Conservation (phyloP, 1,140 invertebrate genomes). For the Periplaneta americana region DNA sequence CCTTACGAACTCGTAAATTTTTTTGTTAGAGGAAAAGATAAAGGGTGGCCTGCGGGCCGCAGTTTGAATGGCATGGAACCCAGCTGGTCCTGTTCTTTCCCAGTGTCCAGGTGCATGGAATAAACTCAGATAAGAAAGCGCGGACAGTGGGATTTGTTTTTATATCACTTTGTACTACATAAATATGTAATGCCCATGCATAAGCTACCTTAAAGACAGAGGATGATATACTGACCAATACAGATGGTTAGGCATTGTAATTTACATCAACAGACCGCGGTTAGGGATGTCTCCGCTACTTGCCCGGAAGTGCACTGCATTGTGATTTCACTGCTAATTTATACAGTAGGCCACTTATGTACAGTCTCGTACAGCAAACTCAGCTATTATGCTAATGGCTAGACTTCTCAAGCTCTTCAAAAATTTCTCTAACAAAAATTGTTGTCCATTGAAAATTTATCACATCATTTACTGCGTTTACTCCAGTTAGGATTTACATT, state of each 20-base stretch:
- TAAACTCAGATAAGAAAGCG: not conserved
- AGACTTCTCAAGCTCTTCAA: no score
- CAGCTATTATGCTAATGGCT: no score
- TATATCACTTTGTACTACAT: not conserved
- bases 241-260: not conserved
- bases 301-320: not conserved
- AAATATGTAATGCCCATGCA: not conserved
- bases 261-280: not conserved
- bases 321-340: not conserved
- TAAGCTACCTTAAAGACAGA: not conserved
- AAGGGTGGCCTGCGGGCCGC: not conserved
- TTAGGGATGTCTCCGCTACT: not conserved
- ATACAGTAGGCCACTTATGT: not conserved
- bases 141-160: not conserved
- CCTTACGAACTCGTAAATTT: no score
- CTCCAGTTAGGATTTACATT: no score
- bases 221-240: not conserved
- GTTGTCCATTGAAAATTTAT: no score
- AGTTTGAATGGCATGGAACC: not conserved
- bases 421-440: no score
- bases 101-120: not conserved
- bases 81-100: not conserved
- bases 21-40: no score
- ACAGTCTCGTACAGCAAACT: not conserved
- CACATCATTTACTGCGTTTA: no score